Conservation (phyloP, 2,113 vertebrate genomes). For the Hydrolagus affinis region DNA sequence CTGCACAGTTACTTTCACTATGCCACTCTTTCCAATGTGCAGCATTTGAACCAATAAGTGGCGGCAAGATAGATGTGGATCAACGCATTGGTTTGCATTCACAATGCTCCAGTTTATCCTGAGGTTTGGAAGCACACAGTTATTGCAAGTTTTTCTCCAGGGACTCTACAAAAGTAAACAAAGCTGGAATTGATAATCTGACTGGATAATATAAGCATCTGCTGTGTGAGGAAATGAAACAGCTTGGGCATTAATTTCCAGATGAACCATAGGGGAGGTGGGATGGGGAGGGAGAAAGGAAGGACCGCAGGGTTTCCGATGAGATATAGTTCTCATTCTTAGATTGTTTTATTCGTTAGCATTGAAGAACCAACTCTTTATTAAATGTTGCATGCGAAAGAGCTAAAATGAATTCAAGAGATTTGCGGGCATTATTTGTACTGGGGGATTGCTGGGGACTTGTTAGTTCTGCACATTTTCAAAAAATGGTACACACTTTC, state of each 20-base stretch:
- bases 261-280: constrained; percentile 19
- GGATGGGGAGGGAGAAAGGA: not conserved
- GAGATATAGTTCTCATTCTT: constrained; percentile 36
- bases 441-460: not conserved
- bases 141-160: constrained; percentile 18
- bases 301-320: constrained; percentile 28
- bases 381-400: not conserved
- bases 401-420: not conserved
- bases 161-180: constrained; percentile 22
- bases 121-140: constrained; percentile 20
- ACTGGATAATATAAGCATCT: constrained; percentile 34
- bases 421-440: not conserved
- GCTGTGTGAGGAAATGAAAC: constrained; percentile 36
- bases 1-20: not conserved
- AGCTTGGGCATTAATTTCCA: constrained; percentile 37
- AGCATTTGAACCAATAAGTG: constrained; percentile 15
- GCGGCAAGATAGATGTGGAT: not conserved
- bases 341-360: constrained; percentile 34
- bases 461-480: not conserved
- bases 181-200: constrained; percentile 33
- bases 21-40: not conserved
- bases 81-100: not conserved
- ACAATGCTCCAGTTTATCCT: not conserved
- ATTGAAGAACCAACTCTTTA: constrained; percentile 1
- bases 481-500: constrained; percentile 29